Conservation (phyloP, 2,113 vertebrate species). For the Cryptotis parvus region DNA sequence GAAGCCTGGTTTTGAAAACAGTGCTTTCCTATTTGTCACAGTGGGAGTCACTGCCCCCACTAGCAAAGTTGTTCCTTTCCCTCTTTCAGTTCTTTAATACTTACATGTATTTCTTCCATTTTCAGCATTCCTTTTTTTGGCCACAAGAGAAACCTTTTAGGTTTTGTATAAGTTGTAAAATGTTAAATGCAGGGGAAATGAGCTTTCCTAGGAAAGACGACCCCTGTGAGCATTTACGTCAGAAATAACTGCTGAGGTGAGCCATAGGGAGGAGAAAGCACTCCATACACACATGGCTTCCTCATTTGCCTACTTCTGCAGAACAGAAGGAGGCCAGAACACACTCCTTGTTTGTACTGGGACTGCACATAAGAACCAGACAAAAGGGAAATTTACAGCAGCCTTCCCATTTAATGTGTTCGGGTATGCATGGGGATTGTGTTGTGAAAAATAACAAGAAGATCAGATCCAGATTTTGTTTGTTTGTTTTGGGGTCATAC, state of each 20-base stretch:
- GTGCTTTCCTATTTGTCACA: not conserved
- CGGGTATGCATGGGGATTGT: not conserved
- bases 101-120: not conserved
- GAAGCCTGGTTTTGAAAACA: slow-evolving; percentile 37
- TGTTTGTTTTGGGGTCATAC: too few species aligned
- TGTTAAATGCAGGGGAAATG: slow-evolving; percentile 19
- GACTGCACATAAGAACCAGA: not conserved
- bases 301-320: not conserved
- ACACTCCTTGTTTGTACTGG: not conserved
- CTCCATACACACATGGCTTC: not conserved
- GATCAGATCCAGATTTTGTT: not conserved
- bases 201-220: not conserved
- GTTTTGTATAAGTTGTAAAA: not conserved
- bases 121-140: slow-evolving; percentile 16
- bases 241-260: not conserved
- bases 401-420: not conserved
- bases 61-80: not conserved
- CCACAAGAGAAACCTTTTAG: not conserved
- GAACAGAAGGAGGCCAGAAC: not conserved
- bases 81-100: slow-evolving; percentile 12
- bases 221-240: not conserved
- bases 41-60: not conserved
- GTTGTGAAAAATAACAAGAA: slow-evolving; percentile 10
- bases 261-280: accelerated
- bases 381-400: not conserved